Evolutionary conservation across 2,888 invertebrate species (phyloP), one percentile per base, ranked within the genome.

Genomic region (Terebella lapidaria): DNA sequence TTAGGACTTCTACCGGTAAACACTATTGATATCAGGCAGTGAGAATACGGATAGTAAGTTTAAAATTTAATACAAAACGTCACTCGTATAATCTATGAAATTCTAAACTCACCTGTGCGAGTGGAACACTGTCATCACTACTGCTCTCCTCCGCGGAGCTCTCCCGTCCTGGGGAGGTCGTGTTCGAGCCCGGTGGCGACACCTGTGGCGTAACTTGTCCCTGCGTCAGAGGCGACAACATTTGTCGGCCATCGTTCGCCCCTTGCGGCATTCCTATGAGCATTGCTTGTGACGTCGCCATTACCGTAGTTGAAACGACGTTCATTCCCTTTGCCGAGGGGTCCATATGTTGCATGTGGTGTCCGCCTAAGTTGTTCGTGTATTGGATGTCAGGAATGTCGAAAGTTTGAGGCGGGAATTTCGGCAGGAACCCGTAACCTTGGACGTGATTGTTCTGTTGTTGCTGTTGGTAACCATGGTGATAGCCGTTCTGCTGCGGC

Each of bases 61-160:
- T n/a, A n/a, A n/a, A n/a, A n/a, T n/a, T n/a, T n/a, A n/a, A n/a
- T n/a, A n/a, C n/a, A n/a, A n/a, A n/a, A n/a, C n/a, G n/a, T n/a
- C n/a, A n/a, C n/a, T n/a, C n/a, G n/a, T n/a, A n/a, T n/a, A n/a
- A n/a, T n/a, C n/a, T n/a, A n/a, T n/a, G n/a, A n/a, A n/a, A n/a
- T n/a, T n/a, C n/a, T n/a, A n/a, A n/a, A 49, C 53, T 68, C 56
- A 78, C 78, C 76, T 78, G 78, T 30, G 77, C 74, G 27, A 78
- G 62, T 15, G 77, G 79, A 22, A 78, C 71, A 63, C 74, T 75
- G 88, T 92, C 84, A 88, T 92, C 91, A 46, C 58, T 58, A 53
- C 58, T 54, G 24, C 55, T 54, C 71, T 91, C 91, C 77, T 91
- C 91, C 79, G 91, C 91, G 80, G 90, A 90, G 35, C 91, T 91